phyloP scores from a whole-genome alignment of 1,140 invertebrate species.

The Eupeodes corollae region DNA sequence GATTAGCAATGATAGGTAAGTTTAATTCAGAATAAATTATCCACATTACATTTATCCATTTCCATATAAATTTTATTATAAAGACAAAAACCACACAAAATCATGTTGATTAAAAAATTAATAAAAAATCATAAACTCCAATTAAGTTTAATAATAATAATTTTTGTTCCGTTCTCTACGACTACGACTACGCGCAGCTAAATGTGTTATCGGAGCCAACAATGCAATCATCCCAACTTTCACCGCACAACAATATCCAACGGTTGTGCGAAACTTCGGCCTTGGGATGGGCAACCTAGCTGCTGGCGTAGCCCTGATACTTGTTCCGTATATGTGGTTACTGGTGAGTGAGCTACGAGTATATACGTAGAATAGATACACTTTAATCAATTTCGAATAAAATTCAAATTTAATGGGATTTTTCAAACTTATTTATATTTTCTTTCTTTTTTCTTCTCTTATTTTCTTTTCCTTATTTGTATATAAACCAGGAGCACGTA shows the following conservation, averaged over 20 bases:
- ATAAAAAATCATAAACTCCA: neutral
- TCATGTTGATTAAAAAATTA: too few species aligned
- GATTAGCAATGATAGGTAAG: slow-evolving; percentile 44
- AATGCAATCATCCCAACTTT: slow-evolving; percentile 62
- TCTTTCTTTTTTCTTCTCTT: neutral
- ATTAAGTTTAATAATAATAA: neutral
- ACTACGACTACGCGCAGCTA: slow-evolving; percentile 36
- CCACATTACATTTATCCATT: neutral
- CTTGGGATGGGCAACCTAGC: slow-evolving; percentile 58
- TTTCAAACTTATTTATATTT: neutral
- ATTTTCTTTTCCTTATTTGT: neutral
- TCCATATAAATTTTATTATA: neutral
- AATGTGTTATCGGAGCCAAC: slow-evolving; percentile 54
- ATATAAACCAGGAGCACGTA: slow-evolving; percentile 26
- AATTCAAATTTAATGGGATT: neutral
- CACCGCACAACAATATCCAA: slow-evolving; percentile 61
- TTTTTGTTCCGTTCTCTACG: neutral
- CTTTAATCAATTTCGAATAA: neutral
- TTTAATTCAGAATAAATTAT: neutral
- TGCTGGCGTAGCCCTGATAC: slow-evolving; percentile 55
- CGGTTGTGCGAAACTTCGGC: slow-evolving; percentile 57
- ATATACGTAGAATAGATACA: neutral
- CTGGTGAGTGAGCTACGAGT: slow-evolving; percentile 43
- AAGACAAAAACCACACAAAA: neutral
- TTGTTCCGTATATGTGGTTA: slow-evolving; percentile 59